A percentile compares a stretch with the other conserved stretches of the same genome.
Conservation (phyloP, 2,888 invertebrate species). For the Lydus trimaculatus region DNA sequence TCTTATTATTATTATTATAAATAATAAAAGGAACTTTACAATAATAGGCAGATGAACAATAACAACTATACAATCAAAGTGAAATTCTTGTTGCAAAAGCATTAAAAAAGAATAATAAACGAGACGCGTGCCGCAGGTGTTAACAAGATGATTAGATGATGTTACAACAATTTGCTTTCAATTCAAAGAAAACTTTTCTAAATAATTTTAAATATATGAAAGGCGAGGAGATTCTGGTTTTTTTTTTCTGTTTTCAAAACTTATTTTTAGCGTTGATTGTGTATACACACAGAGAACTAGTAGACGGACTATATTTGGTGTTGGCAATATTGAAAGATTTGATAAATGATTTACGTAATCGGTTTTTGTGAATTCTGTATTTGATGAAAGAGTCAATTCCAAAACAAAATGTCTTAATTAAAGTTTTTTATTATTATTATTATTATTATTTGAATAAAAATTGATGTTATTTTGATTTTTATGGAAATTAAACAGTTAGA, state of each 20-base stretch:
- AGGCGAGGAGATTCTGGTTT: neutral
- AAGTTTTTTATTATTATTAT: neutral
- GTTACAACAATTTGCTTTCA: slow-evolving; percentile 1
- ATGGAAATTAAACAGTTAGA: neutral
- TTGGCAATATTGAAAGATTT: neutral
- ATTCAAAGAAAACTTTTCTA: neutral
- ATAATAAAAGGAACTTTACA: neutral
- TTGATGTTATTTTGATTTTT: neutral
- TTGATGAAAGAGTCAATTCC: neutral
- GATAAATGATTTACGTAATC: slow-evolving; percentile 3
- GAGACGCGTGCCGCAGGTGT: slow-evolving; percentile 16
- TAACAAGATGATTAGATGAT: slow-evolving; percentile 14
- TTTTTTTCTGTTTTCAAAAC: neutral
- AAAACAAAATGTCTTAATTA: slow-evolving; percentile 1
- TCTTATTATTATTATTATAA: neutral
- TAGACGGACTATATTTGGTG: slow-evolving; percentile 3
- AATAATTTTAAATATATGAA: neutral
- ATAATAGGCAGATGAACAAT: neutral
- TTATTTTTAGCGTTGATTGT: neutral
- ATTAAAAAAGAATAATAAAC: neutral
- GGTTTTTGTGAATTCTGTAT: neutral
- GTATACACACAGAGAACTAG: neutral
- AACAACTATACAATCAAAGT: slow-evolving; percentile 5
- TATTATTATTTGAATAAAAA: neutral
- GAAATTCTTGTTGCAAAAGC: neutral